Conservation (phyloP, 2,888 invertebrate species). For the Cheilosia pagana region DNA sequence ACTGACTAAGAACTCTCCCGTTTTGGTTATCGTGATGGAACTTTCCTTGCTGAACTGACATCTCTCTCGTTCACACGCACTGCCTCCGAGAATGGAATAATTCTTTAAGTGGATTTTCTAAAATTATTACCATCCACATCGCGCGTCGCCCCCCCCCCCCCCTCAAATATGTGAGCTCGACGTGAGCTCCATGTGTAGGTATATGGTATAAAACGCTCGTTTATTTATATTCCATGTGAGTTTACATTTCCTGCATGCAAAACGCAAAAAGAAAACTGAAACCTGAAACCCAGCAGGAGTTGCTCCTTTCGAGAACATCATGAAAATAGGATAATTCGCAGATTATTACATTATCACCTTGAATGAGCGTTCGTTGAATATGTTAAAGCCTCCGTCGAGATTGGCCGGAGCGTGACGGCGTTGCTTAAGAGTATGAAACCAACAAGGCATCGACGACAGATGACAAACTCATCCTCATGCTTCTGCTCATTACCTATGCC, state of each 20-base stretch:
- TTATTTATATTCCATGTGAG: slow-evolving; percentile 74
- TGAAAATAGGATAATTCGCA: slow-evolving; percentile 75
- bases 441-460: slow-evolving; percentile 33
- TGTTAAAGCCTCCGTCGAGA: slow-evolving; percentile 60
- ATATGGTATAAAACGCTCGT: slow-evolving; percentile 61
- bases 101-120: slow-evolving; percentile 74
- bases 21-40: slow-evolving; percentile 41
- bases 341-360: slow-evolving; percentile 76
- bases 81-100: slow-evolving; percentile 62
- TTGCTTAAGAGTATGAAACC: background rate
- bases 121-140: slow-evolving; percentile 64
- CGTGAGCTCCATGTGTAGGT: slow-evolving; percentile 41
- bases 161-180: slow-evolving; percentile 11
- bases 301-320: slow-evolving; percentile 62
- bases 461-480: slow-evolving; percentile 34
- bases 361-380: slow-evolving; percentile 74
- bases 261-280: slow-evolving; percentile 11
- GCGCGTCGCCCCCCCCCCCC: background rate
- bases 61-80: slow-evolving; percentile 25
- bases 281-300: slow-evolving; percentile 56
- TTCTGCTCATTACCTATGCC: slow-evolving; percentile 49
- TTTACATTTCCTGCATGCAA: slow-evolving; percentile 43
- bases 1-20: background rate
- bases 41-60: slow-evolving; percentile 31
- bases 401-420: slow-evolving; percentile 31